These are phyloP conservation scores for Hirtodrosophila confusa DNA, from an alignment of 2,888 invertebrate species.

Conservation along the genomic window DNA sequence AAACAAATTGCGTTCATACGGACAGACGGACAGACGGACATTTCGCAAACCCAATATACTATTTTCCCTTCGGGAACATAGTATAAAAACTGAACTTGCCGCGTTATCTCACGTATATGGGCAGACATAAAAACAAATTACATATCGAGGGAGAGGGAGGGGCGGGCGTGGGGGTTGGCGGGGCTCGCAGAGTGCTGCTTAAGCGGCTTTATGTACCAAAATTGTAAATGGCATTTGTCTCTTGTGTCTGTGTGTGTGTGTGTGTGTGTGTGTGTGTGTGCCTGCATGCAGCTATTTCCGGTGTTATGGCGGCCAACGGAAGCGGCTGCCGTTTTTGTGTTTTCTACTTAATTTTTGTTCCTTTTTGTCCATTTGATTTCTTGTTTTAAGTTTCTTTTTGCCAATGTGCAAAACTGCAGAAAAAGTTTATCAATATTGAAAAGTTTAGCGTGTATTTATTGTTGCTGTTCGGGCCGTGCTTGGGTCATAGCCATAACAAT, in stretches of 20 bases:
- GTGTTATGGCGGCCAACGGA: slow-evolving; percentile 71
- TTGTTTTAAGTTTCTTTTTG: slow-evolving; percentile 1
- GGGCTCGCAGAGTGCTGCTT: slow-evolving; percentile 61
- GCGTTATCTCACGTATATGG: slow-evolving; percentile 78
- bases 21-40: too few relatives aligned
- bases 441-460: slow-evolving; percentile 72
- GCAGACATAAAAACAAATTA: slow-evolving; percentile 80
- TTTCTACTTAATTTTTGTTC: slow-evolving; percentile 30
- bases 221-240: slow-evolving; percentile 79
- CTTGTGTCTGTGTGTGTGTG: slow-evolving; percentile 12
- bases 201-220: slow-evolving; percentile 78
- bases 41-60: too few relatives aligned
- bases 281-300: slow-evolving; percentile 70
- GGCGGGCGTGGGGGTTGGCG: too few relatives aligned
- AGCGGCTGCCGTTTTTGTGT: slow-evolving; percentile 58
- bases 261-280: slow-evolving; percentile 23
- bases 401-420: slow-evolving; percentile 46
- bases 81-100: slow-evolving; percentile 37
- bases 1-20: too few relatives aligned
- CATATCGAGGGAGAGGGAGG: slow-evolving; percentile 44
- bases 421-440: slow-evolving; percentile 77
- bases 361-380: slow-evolving; percentile 5
- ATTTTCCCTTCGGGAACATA: too few relatives aligned
- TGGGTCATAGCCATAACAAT: slow-evolving; percentile 64
- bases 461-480: slow-evolving; percentile 24